A percentile compares a stretch with the other conserved stretches of the same genome.
These are phyloP conservation scores for Cydia pomonella DNA, from an alignment of 1,140 invertebrate genomes.

Conservation along the genomic window DNA sequence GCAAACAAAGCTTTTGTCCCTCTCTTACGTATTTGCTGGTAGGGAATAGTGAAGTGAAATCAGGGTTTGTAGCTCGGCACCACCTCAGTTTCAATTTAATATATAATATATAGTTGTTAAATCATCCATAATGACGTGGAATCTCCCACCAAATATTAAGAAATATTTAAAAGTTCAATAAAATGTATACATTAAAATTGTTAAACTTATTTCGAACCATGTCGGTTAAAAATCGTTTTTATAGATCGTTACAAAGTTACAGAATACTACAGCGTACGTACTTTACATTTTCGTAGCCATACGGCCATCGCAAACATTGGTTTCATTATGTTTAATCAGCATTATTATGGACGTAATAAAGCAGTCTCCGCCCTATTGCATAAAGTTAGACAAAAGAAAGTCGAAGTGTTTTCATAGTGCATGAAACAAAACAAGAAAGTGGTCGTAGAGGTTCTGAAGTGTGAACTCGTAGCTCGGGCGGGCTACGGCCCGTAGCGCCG, in stretches of 20 bases:
- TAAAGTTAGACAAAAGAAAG: background rate
- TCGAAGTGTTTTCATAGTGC: constrained; percentile 10
- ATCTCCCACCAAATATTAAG: too few relatives aligned
- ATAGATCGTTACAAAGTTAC: too few relatives aligned
- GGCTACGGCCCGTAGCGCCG: constrained; percentile 60
- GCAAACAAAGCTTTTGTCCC: background rate
- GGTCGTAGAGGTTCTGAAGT: constrained; percentile 38
- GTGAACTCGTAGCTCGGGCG: constrained; percentile 52
- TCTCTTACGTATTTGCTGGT: background rate
- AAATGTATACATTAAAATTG: too few relatives aligned
- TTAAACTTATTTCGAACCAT: too few relatives aligned
- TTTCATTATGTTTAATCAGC: too few relatives aligned
- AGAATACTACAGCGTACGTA: too few relatives aligned
- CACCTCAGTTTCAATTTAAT: background rate
- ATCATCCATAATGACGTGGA: too few relatives aligned
- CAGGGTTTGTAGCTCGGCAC: background rate
- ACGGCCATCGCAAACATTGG: too few relatives aligned
- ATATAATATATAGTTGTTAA: too few relatives aligned
- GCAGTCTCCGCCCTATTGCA: background rate
- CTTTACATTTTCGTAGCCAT: too few relatives aligned
- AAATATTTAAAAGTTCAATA: too few relatives aligned
- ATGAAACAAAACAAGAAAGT: constrained; percentile 22
- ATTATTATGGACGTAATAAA: background rate
- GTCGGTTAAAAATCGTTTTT: too few relatives aligned
- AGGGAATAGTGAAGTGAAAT: background rate